Percentiles rank a stretch among this genome's conserved stretches.
phyloP scores from a whole-genome alignment of 2,888 invertebrate species.

The Eristalis tenax region DNA sequence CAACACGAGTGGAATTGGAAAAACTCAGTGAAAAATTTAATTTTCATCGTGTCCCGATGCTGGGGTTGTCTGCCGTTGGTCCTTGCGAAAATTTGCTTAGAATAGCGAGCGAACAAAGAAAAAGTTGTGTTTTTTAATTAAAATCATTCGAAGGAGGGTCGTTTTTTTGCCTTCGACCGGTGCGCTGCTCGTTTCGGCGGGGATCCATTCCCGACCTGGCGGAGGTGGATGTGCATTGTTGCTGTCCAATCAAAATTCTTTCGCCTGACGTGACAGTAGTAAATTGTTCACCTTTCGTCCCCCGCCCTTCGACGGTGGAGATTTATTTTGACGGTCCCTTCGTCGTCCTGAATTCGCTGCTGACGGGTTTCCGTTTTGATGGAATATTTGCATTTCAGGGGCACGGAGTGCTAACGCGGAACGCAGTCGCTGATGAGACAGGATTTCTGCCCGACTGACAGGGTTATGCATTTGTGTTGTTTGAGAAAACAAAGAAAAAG shows the following conservation, averaged over 20 bases:
- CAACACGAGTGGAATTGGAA: slow-evolving; percentile 12
- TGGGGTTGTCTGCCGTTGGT: not conserved
- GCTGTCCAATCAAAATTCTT: slow-evolving; percentile 50
- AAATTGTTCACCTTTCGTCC: slow-evolving; percentile 44
- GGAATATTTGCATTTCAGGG: slow-evolving; percentile 39
- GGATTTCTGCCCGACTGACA: slow-evolving; percentile 33
- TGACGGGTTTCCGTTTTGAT: slow-evolving; percentile 23
- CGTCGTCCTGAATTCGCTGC: not conserved
- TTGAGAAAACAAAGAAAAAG: not conserved
- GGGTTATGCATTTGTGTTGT: not conserved
- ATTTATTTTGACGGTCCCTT: slow-evolving; percentile 8
- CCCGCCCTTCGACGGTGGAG: not conserved
- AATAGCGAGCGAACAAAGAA: not conserved
- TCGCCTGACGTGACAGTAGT: slow-evolving; percentile 53
- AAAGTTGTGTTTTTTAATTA: slow-evolving; percentile 48
- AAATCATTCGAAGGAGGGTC: slow-evolving; percentile 33
- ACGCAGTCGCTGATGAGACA: slow-evolving; percentile 18
- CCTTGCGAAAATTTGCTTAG: slow-evolving; percentile 10
- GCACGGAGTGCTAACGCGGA: not conserved
- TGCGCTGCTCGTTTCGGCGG: slow-evolving; percentile 1
- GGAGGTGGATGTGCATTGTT: slow-evolving; percentile 12
- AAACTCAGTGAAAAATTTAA: slow-evolving; percentile 23
- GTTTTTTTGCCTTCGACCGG: not conserved
- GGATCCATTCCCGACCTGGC: not conserved
- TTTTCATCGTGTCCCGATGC: slow-evolving; percentile 7